Base-by-base conservation (phyloP, 64 coral and sea anemone species). In the Montipora cactus region DNA sequence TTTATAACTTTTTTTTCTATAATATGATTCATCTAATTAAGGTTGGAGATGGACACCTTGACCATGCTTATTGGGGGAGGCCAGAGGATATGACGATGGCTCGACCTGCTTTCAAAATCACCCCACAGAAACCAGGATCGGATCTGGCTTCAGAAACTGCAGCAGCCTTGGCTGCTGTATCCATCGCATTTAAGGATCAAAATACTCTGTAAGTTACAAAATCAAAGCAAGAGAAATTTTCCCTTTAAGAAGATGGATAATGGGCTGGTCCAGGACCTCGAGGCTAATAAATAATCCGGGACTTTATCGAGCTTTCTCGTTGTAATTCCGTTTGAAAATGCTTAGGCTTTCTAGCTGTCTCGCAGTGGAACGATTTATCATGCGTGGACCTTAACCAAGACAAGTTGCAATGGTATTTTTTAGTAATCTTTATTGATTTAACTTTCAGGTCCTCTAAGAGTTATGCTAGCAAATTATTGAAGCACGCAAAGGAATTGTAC, bases 121-220 rank as follows among this genome's bases (percentile, higher is more conserved):
- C 95, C 10, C 25, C 61, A 16, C 28, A 64, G 53, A 78, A 94
- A 62, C 95, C 95, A 5, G 95, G 95, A 50, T 97, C 95, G n/a
- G 95, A 97, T n/a, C 77, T 97, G 18, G 95, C 95, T 25, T 92
- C 92, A 12, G 95, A 97, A 91, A 97, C 95, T 4, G 95, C 95
- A n/a, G 95, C 95, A 11, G 95, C 95, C 4, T 57, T 97, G 4
- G 95, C 95, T 14, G 95, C 92, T 7, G 47, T 89, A 10, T 91
- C 95, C 13, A 97, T 97, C 69, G 92, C 88, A 2, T 97, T 94
- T 80, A 79, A 81, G 22, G 9, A 18, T 52, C 80, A 77, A 18
- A 49, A 94, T 19, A n/a, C 47, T 13, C 37, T 1, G 81, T 83
- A 67, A 83, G 81, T 83, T n/a, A 28, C 37, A 62, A 28, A 14